Evolutionary conservation across 2,888 invertebrate genomes (phyloP), one percentile per base, ranked within the genome.

Genomic region (Thumatha senex): DNA sequence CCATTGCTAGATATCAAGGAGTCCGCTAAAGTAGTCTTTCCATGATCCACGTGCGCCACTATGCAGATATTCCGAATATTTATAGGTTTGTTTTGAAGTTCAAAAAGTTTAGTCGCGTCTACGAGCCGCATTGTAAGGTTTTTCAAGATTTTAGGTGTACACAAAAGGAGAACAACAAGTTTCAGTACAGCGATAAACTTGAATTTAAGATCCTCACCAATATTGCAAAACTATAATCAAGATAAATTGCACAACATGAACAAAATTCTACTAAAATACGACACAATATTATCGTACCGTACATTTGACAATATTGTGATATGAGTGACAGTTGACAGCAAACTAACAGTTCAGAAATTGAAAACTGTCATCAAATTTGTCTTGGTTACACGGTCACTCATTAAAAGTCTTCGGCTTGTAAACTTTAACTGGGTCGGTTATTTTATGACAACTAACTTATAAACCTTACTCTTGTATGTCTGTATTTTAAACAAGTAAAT

Each of bases 31-130:
- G 98, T 98, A 0, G 99, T 99, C 88, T 99, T 99, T 0, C 99
- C 99, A 93, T 99, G 99, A 83, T 99, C 99, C 61, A 99, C 99
- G 92, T 99, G 99, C 10, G 99, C 99, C 75, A 99, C 92, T 71
- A 99, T 98, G 82, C 98, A 99, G 72, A 99, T 96, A 89, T 99
- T 99, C 48, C 98, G 93, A 68, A 99, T 95, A 76, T 93, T 93
- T 53, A 91, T 79, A 10, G 95, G 93, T 67, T 93, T 91, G 67
- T 92, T 93, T 87, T 97, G 97, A 56, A 97, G 93, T 67, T 93
- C 87, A 14, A 82, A 79, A 58, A 96, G 86, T 82, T 93, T 94
- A 12, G 92, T 84, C 5, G 88, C 77, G 61, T 88, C 92, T 39
- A 94, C 86, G 4, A 92, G 78, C 71, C 93, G 91, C 95, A 95